Percentiles rank a stretch among this genome's conserved stretches.
Evolutionary conservation across 2,888 invertebrate species (phyloP).

Genomic region (Aphidius colemani): DNA sequence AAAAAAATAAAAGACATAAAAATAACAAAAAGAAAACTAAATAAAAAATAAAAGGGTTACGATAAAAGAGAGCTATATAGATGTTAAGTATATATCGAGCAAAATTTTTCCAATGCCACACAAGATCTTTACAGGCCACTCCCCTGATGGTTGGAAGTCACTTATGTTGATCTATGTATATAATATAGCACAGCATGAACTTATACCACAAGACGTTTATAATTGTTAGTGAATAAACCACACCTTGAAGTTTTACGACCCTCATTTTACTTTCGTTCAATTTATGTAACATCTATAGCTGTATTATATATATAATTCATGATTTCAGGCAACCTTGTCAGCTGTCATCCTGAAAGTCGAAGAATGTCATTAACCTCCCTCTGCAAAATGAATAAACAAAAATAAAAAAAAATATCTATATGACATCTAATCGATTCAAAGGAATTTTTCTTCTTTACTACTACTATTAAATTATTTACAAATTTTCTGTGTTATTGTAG

Average conservation of each 20-base stretch:
- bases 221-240: constrained; percentile 32
- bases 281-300: too few species aligned
- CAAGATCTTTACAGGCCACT: constrained; percentile 22
- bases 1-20: constrained; percentile 7
- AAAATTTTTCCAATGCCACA: background rate
- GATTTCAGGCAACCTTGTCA: too few species aligned
- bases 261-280: background rate
- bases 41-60: background rate
- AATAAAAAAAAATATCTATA: too few species aligned
- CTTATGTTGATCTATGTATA: constrained; percentile 16
- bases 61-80: constrained; percentile 20
- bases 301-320: too few species aligned
- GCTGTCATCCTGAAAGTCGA: too few species aligned
- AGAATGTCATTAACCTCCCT: too few species aligned
- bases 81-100: constrained; percentile 20
- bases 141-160: constrained; percentile 17
- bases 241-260: constrained; percentile 26
- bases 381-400: too few species aligned
- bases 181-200: constrained; percentile 17
- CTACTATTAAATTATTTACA: too few species aligned
- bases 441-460: too few species aligned
- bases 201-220: constrained; percentile 25
- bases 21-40: constrained; percentile 11
- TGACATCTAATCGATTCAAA: too few species aligned
- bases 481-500: background rate